A percentile compares a stretch with the other conserved stretches of the same genome.
Evolutionary conservation across 1,140 invertebrate species (phyloP).

Genomic region (Diorhabda sublineata): DNA sequence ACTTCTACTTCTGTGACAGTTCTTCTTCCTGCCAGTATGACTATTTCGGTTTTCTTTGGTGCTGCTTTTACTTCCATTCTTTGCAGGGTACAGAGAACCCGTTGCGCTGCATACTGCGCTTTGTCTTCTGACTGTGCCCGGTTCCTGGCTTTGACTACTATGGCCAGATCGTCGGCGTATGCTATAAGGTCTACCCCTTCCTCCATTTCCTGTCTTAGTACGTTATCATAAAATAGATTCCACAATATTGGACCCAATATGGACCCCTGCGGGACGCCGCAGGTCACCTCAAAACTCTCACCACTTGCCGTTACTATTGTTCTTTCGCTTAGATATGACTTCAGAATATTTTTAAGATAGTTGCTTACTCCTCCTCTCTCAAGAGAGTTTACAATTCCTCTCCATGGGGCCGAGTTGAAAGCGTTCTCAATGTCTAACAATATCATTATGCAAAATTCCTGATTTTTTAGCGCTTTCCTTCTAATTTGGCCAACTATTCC

Average conservation of each 20-base stretch:
- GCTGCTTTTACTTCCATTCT: background rate
- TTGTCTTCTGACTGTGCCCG: conserved; percentile 12
- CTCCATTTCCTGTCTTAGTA: conserved; percentile 28
- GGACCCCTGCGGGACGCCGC: conserved; percentile 43
- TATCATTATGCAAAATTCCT: conserved; percentile 23
- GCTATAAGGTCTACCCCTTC: conserved; percentile 26
- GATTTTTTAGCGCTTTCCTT: conserved; percentile 21
- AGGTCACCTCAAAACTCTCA: conserved; percentile 17
- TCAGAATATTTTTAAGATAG: conserved; percentile 14
- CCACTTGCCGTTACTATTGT: conserved; percentile 4
- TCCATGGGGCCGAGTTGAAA: conserved; percentile 31
- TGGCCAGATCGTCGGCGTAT: conserved; percentile 38
- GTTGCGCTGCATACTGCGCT: background rate
- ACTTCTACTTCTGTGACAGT: background rate
- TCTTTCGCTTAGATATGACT: conserved; percentile 19
- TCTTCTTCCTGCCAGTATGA: background rate
- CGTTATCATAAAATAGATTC: conserved; percentile 37
- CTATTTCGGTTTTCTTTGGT: conserved; percentile 3
- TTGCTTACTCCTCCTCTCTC: conserved; percentile 7
- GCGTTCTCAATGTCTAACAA: conserved; percentile 31
- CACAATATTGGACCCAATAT: conserved; percentile 41
- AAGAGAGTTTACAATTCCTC: conserved; percentile 10
- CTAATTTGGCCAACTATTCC: too few species aligned
- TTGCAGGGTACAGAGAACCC: conserved; percentile 8
- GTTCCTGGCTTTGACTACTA: conserved; percentile 20